Percentiles rank a stretch among this genome's conserved stretches.
Evolutionary conservation across 2,797 vertebrate species (phyloP).

Genomic region (Ctenochaetus hawaiiensis): DNA sequence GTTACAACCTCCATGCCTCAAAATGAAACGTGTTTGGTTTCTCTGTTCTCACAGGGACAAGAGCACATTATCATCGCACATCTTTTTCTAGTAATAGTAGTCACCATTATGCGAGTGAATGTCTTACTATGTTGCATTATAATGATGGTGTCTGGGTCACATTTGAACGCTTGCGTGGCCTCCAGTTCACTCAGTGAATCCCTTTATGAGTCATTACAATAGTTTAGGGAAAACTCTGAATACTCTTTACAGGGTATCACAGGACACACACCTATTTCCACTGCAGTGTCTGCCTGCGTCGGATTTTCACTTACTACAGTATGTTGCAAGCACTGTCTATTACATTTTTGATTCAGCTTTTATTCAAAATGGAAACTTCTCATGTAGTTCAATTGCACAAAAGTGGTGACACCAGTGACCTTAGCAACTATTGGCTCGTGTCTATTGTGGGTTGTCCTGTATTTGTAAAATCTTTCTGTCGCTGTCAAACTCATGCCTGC

Average conservation of each 20-base stretch:
- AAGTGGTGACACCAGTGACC: not conserved
- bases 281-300: slow-evolving; percentile 22
- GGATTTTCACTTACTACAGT: slow-evolving; percentile 21
- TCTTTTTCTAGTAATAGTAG: slow-evolving; percentile 63
- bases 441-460: not conserved
- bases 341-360: slow-evolving; percentile 6
- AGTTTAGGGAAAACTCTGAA: slow-evolving; percentile 52
- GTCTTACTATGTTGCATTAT: slow-evolving; percentile 32
- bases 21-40: slow-evolving; percentile 69
- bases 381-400: not conserved
- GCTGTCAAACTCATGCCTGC: not conserved
- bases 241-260: slow-evolving; percentile 18
- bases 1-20: slow-evolving; percentile 59
- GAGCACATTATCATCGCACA: slow-evolving; percentile 39
- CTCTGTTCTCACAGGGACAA: slow-evolving; percentile 69
- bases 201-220: slow-evolving; percentile 70
- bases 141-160: slow-evolving; percentile 59
- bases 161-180: slow-evolving; percentile 45
- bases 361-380: not conserved
- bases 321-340: not conserved
- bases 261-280: slow-evolving; percentile 31
- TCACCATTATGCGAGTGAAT: slow-evolving; percentile 36
- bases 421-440: not conserved
- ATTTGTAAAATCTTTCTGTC: not conserved
- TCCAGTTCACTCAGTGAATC: slow-evolving; percentile 53